Percentiles rank a stretch among this genome's conserved stretches.
phyloP scores from a whole-genome alignment of 2,888 invertebrate genomes.

The Dysmachus trigonus region DNA sequence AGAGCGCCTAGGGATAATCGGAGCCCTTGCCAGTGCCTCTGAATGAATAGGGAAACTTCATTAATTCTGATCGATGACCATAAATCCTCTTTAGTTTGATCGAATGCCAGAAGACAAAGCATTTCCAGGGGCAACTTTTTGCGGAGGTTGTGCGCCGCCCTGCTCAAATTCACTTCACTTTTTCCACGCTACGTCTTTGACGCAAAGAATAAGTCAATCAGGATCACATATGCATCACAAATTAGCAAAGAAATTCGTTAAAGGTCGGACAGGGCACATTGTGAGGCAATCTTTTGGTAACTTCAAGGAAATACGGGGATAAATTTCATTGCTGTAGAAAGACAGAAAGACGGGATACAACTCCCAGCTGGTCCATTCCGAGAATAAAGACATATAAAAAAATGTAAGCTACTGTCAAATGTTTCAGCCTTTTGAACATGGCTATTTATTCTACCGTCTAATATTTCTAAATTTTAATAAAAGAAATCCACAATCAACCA shows the following conservation, averaged over 20 bases:
- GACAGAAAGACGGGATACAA: no score
- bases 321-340: background rate
- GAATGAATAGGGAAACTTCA: conserved; percentile 58
- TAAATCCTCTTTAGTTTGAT: conserved; percentile 59
- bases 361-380: no score
- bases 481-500: no score
- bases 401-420: no score
- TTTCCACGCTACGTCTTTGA: background rate
- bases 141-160: background rate
- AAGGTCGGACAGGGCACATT: background rate
- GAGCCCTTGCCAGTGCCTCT: conserved; percentile 8
- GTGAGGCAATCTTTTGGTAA: background rate
- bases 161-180: background rate
- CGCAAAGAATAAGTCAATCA: background rate
- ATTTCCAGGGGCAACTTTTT: conserved; percentile 29
- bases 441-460: no score
- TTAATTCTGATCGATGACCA: conserved; percentile 66
- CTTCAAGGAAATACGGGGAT: background rate
- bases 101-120: conserved; percentile 49
- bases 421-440: no score
- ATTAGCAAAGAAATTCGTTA: background rate
- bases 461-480: no score
- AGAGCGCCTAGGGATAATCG: conserved; percentile 10
- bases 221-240: background rate
- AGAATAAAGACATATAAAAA: no score